phyloP scores from a whole-genome alignment of 2,797 vertebrate genomes.

The Meriones psammophilus region DNA sequence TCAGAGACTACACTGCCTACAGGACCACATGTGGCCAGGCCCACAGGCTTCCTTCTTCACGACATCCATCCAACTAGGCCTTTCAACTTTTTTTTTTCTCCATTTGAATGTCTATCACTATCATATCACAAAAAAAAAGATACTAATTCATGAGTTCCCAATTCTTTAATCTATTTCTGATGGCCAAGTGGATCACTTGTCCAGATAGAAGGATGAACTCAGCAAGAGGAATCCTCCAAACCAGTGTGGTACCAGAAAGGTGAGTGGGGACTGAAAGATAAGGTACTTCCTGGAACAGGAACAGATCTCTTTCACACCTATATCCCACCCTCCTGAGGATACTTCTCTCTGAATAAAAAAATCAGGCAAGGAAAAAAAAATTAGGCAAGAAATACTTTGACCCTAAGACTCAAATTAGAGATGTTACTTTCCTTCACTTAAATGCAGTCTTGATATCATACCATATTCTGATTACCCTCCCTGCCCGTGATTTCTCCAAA shows the following conservation, averaged over 20 bases:
- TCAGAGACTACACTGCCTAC: neutral
- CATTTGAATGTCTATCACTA: constrained; percentile 2
- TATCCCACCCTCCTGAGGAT: neutral
- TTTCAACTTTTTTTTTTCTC: neutral
- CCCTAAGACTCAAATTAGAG: constrained; percentile 57
- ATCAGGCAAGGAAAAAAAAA: constrained; percentile 1
- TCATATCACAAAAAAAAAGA: constrained; percentile 31
- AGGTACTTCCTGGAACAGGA: neutral
- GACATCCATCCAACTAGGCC: neutral
- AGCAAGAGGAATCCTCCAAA: constrained; percentile 20
- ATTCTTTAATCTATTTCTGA: constrained; percentile 64
- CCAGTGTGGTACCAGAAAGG: constrained; percentile 24
- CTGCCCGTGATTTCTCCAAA: constrained; percentile 23
- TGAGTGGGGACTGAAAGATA: neutral
- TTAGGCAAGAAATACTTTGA: constrained; percentile 38
- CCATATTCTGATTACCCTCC: constrained; percentile 7
- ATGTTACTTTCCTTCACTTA: constrained; percentile 57
- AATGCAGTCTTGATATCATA: constrained; percentile 11
- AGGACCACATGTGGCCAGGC: neutral
- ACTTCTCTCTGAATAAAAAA: constrained; percentile 59
- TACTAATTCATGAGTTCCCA: constrained; percentile 45
- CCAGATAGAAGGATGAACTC: constrained; percentile 58
- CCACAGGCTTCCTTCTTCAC: constrained; percentile 34
- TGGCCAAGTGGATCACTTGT: neutral
- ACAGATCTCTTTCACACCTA: neutral